These are phyloP conservation scores for Drosophila greeni DNA, from an alignment of 2,888 invertebrate genomes.

Conservation along the genomic window DNA sequence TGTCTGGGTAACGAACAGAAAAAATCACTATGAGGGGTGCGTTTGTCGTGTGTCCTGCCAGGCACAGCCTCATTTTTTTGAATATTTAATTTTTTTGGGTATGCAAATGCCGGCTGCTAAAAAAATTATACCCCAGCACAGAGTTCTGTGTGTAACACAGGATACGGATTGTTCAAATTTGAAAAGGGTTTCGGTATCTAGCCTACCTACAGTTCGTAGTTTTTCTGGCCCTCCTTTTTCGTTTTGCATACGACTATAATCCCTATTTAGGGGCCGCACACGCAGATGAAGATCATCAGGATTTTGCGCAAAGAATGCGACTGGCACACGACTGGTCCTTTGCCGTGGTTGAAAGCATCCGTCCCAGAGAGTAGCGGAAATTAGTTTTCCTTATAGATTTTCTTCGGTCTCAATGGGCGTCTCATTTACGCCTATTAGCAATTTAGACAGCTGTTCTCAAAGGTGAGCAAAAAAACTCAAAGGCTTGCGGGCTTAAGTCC, in stretches of 20 bases:
- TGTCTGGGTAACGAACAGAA: conserved; percentile 62
- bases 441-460: conserved; percentile 62
- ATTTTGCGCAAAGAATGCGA: conserved; percentile 60
- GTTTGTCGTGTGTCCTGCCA: conserved; percentile 70
- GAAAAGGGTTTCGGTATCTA: conserved; percentile 52
- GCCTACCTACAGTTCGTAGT: conserved; percentile 48
- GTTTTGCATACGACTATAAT: conserved; percentile 61
- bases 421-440: conserved; percentile 73
- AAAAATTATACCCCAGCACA: conserved; percentile 55
- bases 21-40: conserved; percentile 63
- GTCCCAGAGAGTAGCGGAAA: conserved; percentile 53
- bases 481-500: conserved; percentile 55
- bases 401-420: conserved; percentile 57
- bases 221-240: conserved; percentile 29
- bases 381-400: conserved; percentile 58
- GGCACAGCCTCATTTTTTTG: conserved; percentile 66
- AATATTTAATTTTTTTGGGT: conserved; percentile 60
- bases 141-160: conserved; percentile 28
- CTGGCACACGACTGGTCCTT: conserved; percentile 61
- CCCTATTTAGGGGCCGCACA: conserved; percentile 63
- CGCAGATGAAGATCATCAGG: conserved; percentile 48
- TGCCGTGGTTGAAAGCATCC: conserved; percentile 40
- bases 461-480: conserved; percentile 61
- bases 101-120: conserved; percentile 66
- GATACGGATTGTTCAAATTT: conserved; percentile 34